Evolutionary conservation across 2,888 invertebrate species (phyloP).

Genomic region (Drosophila birchii): DNA sequence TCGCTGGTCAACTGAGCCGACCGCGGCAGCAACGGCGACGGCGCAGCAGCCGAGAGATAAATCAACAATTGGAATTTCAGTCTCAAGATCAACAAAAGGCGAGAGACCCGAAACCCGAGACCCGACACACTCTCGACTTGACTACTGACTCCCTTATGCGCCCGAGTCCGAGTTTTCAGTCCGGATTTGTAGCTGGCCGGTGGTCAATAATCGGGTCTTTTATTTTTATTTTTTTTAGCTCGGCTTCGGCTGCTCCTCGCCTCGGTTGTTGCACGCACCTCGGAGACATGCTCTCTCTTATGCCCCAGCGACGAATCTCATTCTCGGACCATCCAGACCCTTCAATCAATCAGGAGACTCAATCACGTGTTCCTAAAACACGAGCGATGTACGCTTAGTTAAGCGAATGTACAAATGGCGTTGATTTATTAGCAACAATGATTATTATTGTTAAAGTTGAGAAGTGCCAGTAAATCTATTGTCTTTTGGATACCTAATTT

Average conservation of each 20-base stretch:
- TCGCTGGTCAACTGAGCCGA: conserved; percentile 57
- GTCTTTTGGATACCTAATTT: neutral
- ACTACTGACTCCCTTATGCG: conserved; percentile 36
- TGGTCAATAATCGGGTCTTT: conserved; percentile 32
- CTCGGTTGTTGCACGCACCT: conserved; percentile 37
- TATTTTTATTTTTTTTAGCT: conserved; percentile 3
- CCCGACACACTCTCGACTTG: conserved; percentile 21
- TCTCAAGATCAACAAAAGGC: conserved; percentile 72
- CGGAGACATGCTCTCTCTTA: conserved; percentile 18
- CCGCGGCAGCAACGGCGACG: conserved; percentile 20
- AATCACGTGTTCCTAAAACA: conserved; percentile 1
- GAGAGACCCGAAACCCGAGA: conserved; percentile 33
- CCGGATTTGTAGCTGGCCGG: conserved; percentile 26
- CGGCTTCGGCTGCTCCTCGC: conserved; percentile 29
- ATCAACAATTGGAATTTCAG: conserved; percentile 68
- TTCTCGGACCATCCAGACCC: conserved; percentile 31
- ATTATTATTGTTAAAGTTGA: neutral
- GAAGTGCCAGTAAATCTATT: neutral
- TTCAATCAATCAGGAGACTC: conserved; percentile 25
- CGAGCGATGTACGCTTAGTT: neutral
- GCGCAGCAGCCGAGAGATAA: conserved; percentile 66
- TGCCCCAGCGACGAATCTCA: conserved; percentile 4
- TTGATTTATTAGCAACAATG: neutral
- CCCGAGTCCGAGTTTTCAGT: conserved; percentile 35
- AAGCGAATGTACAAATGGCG: neutral